A percentile compares a stretch with the other conserved stretches of the same genome.
phyloP scores from a whole-genome alignment of 1,140 invertebrate species.

The Caenorhabditis tropicalis region DNA sequence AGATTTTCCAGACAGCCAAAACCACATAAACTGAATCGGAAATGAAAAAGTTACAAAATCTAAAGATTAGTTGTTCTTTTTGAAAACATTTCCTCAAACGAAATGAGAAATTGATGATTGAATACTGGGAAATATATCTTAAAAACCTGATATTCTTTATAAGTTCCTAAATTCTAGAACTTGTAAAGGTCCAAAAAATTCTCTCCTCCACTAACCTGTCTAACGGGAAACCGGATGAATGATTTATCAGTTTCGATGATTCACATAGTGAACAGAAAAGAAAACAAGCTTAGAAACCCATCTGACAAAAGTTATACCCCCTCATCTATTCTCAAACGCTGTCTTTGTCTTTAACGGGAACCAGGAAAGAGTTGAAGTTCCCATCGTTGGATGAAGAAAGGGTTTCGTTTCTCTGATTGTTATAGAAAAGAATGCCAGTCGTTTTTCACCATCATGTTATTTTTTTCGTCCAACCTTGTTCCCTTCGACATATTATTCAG shows the following conservation, averaged over 20 bases:
- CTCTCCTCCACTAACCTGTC: too few relatives aligned
- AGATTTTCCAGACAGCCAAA: background rate
- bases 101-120: too few relatives aligned
- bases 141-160: too few relatives aligned
- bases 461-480: background rate
- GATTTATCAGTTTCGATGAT: constrained; percentile 23
- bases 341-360: background rate
- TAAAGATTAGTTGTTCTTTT: too few relatives aligned
- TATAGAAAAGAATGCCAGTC: background rate
- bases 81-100: too few relatives aligned
- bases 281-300: constrained; percentile 12
- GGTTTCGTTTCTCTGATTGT: background rate
- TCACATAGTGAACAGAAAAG: background rate
- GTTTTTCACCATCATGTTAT: constrained; percentile 7
- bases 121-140: too few relatives aligned
- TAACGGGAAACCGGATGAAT: background rate
- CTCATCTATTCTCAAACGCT: background rate
- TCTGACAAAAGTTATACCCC: constrained; percentile 10
- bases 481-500: background rate
- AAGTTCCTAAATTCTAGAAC: too few relatives aligned
- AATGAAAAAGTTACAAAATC: too few relatives aligned
- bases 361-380: background rate
- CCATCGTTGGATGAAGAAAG: background rate
- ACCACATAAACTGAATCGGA: too few relatives aligned
- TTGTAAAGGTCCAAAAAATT: too few relatives aligned